phyloP scores from a whole-genome alignment of 2,888 invertebrate genomes.

The Phengaris arion region DNA sequence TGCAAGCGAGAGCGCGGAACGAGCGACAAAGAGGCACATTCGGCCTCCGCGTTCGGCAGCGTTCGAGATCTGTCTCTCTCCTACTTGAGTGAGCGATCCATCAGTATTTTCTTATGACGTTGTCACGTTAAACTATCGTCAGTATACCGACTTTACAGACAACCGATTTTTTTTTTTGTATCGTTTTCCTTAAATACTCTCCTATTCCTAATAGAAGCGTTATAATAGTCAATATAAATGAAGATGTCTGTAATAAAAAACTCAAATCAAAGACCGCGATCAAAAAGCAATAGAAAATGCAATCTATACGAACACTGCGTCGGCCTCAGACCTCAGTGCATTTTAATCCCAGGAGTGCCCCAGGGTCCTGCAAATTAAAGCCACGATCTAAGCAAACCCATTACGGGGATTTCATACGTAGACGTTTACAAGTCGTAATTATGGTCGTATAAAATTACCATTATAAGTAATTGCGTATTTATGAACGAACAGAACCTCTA shows the following conservation, averaged over 20 bases:
- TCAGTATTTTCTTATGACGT: no score
- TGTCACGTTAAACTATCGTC: no score
- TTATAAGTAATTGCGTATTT: conserved; percentile 28
- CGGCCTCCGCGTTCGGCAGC: no score
- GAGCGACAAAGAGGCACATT: no score
- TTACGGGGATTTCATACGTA: conserved; percentile 23
- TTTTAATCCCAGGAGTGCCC: conserved; percentile 14
- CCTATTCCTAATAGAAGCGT: no score
- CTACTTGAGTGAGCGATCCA: no score
- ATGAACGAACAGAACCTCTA: conserved; percentile 49
- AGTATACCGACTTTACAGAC: no score
- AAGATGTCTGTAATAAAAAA: not conserved
- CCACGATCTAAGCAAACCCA: conserved; percentile 23
- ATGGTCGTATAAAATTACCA: conserved; percentile 27
- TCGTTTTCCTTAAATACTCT: no score
- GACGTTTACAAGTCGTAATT: conserved; percentile 28
- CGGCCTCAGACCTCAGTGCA: not conserved
- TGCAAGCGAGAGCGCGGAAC: no score
- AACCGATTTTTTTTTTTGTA: no score
- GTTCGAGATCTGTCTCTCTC: no score
- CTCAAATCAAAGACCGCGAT: not conserved
- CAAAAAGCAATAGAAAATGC: conserved; percentile 15
- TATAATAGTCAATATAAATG: not conserved
- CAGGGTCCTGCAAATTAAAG: not conserved
- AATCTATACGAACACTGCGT: not conserved